Base-by-base conservation (phyloP, 1,140 invertebrate species). In the Zaprionus lachaisei region DNA sequence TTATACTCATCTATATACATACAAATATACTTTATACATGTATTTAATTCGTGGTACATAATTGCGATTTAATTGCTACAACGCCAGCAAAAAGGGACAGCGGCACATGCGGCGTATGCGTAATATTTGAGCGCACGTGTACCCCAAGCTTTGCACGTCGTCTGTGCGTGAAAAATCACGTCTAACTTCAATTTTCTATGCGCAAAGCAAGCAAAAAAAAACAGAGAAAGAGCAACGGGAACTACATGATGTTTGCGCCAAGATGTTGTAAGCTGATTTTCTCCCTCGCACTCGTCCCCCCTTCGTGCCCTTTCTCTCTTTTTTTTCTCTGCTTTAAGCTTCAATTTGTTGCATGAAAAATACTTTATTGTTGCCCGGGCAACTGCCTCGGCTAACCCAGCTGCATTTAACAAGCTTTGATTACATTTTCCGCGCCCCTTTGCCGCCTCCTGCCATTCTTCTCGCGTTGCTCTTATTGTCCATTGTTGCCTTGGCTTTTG, bases 11-110 rank as follows among this genome's bases (percentile, higher is more conserved):
- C n/a, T 17, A 47, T n/a, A 20, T 17, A 47, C n/a, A 47, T 38
- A 38, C 14, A 14, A 14, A 15, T 38, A 14, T 17, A 47, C 7
- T 17, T 47, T 34, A 9, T 34, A 9, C 31, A 47, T 9, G 41
- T 47, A 67, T 67, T 58, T 41, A 79, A 82, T 75, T 76, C 66
- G 66, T 72, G 72, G 69, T 56, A 66, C 58, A 77, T 80, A 80
- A 83, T 83, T 87, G 77, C 51, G 77, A 82, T 86, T 73, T 63
- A 73, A 74, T 86, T 78, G 69, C 55, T 58, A 41, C 51, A 68
- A 49, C 47, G 61, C 51, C 12, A 41, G 41, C 12, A 55, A 20
- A 22, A 20, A 15, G 28, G 9, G n/a, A 1, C 14, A 71, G 47
- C 28, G 60, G 60, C 60, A 60, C 22, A 68, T 34, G 49, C 57